A percentile compares a stretch with the other conserved stretches of the same genome.
Evolutionary conservation across 2,888 invertebrate genomes (phyloP).

Genomic region (Leptinotarsa peninsularis): DNA sequence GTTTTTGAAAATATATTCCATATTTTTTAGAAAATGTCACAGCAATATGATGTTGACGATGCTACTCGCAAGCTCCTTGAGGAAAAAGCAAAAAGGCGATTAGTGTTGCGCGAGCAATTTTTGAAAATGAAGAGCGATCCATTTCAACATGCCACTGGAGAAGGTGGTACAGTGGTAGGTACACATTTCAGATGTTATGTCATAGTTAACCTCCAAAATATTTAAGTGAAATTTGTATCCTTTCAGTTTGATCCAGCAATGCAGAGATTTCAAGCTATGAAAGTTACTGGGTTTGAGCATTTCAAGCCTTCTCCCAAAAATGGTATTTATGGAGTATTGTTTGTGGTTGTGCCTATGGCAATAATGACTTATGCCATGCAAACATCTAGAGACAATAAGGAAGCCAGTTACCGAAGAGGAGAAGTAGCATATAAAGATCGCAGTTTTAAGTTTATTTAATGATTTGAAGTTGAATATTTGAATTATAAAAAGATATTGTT

Average conservation of each 20-base stretch:
- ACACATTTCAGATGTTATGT: conserved; percentile 36
- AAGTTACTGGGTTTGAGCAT: conserved; percentile 73
- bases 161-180: conserved; percentile 81
- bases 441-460: conserved; percentile 75
- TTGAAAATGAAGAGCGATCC: conserved; percentile 80
- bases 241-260: conserved; percentile 86
- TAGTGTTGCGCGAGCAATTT: conserved; percentile 76
- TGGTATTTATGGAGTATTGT: conserved; percentile 58
- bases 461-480: neutral
- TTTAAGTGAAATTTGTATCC: conserved; percentile 25
- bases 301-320: conserved; percentile 75
- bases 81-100: conserved; percentile 73
- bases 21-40: conserved; percentile 60
- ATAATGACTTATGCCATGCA: conserved; percentile 70
- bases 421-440: conserved; percentile 83
- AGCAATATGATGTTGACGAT: conserved; percentile 69
- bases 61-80: conserved; percentile 69
- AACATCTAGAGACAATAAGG: conserved; percentile 68
- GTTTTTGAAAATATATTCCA: neutral
- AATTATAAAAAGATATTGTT: neutral
- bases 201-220: conserved; percentile 26
- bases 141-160: conserved; percentile 73
- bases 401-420: conserved; percentile 75
- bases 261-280: conserved; percentile 80
- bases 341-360: conserved; percentile 71